Evolutionary conservation across 1,140 invertebrate species (phyloP).

Genomic region (Agrypnia vestita): DNA sequence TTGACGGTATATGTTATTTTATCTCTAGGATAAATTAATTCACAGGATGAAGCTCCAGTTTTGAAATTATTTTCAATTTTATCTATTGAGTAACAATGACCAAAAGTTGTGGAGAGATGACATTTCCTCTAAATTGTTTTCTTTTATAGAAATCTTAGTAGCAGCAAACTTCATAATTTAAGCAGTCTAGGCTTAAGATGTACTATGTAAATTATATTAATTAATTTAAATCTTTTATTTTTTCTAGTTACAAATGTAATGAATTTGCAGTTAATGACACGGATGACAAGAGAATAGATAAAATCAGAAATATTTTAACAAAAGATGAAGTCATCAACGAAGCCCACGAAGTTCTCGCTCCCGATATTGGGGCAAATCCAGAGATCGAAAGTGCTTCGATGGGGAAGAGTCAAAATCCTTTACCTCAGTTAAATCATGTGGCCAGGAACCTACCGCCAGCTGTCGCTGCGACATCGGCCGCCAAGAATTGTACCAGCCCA

Average conservation of each 20-base stretch:
- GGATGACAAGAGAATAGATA: constrained; percentile 74
- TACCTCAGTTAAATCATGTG: constrained; percentile 61
- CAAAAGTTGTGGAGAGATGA: no score
- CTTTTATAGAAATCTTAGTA: no score
- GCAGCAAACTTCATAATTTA: no score
- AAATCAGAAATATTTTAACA: constrained; percentile 73
- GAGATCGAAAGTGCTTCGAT: constrained; percentile 59
- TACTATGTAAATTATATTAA: constrained; percentile 37
- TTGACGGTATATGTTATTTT: no score
- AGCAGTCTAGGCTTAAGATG: no score
- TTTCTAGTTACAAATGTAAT: constrained; percentile 85
- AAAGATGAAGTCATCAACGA: constrained; percentile 42
- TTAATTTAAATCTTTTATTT: constrained; percentile 33
- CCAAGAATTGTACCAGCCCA: constrained; percentile 48
- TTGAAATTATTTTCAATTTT: no score
- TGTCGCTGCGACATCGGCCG: background rate
- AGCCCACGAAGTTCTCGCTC: constrained; percentile 54
- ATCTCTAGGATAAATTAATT: no score
- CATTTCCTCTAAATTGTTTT: no score
- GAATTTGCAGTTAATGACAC: constrained; percentile 87
- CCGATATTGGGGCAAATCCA: constrained; percentile 62
- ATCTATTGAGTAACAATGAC: no score
- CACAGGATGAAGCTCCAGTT: no score
- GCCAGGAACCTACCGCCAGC: constrained; percentile 36
- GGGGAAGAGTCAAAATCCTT: constrained; percentile 58